Evolutionary conservation across 2,113 vertebrate species (phyloP).

Genomic region (Salvelinus alpinus): DNA sequence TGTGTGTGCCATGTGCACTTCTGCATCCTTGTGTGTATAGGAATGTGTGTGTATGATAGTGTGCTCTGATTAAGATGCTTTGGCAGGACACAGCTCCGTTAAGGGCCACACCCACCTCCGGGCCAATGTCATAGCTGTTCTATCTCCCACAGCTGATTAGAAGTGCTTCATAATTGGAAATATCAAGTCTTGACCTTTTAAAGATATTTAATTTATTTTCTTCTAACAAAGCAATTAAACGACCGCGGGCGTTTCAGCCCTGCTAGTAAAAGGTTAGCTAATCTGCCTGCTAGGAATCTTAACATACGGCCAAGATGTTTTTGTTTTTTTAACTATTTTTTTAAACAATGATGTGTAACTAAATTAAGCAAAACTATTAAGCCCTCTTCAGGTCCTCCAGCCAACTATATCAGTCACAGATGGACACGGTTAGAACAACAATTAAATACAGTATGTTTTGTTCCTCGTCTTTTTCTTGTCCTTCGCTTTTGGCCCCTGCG

Average conservation of each 20-base stretch:
- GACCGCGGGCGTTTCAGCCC: conserved; percentile 2
- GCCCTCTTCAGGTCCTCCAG: background rate
- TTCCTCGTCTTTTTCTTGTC: background rate
- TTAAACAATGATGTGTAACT: background rate
- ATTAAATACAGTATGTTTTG: background rate
- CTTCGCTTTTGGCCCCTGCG: background rate
- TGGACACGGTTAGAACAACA: background rate
- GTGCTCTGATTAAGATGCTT: background rate
- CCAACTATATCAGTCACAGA: background rate
- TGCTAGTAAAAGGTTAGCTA: background rate
- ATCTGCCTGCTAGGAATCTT: background rate
- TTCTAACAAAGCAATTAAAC: conserved; percentile 45
- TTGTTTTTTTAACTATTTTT: background rate
- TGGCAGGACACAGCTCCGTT: background rate
- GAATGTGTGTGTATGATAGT: background rate
- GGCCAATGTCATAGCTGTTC: conserved; percentile 26
- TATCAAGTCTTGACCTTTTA: conserved; percentile 42
- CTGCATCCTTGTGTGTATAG: too few relatives aligned
- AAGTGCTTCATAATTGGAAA: conserved; percentile 42
- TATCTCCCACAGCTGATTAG: conserved; percentile 30
- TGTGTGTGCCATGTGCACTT: too few relatives aligned
- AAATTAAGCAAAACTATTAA: background rate
- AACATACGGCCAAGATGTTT: background rate
- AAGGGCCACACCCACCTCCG: background rate
- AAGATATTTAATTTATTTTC: conserved; percentile 40